These are phyloP conservation scores for Tetraneura akinire DNA, from an alignment of 1,140 invertebrate species.

Conservation along the genomic window DNA sequence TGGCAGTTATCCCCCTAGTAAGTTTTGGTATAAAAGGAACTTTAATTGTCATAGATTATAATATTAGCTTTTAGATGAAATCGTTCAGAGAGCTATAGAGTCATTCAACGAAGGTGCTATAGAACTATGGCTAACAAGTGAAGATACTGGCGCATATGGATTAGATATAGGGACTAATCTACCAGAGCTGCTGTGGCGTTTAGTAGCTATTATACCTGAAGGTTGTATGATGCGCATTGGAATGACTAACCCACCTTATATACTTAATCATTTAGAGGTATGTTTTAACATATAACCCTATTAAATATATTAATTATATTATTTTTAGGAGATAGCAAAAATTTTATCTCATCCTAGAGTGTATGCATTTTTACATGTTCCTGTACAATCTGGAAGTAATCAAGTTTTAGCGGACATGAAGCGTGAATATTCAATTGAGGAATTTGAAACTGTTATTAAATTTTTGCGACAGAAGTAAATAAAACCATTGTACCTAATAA, in stretches of 20 bases:
- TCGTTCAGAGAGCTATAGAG: constrained; percentile 76
- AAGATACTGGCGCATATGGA: constrained; percentile 97
- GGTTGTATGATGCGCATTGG: constrained; percentile 86
- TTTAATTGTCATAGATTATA: neutral
- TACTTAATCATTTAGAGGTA: constrained; percentile 86
- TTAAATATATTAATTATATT: neutral
- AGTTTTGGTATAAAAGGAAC: neutral
- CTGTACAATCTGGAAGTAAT: constrained; percentile 95
- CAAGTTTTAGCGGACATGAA: constrained; percentile 94
- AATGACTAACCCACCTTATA: constrained; percentile 99
- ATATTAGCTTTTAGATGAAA: constrained; percentile 65
- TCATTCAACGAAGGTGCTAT: constrained; percentile 91
- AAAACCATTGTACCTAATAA: neutral
- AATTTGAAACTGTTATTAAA: constrained; percentile 89
- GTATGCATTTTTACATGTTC: constrained; percentile 94
- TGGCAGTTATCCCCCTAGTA: constrained; percentile 82
- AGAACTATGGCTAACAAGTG: constrained; percentile 98
- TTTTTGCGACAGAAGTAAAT: constrained; percentile 73
- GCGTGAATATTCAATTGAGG: constrained; percentile 83
- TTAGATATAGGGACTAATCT: constrained; percentile 87
- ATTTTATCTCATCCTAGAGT: constrained; percentile 88
- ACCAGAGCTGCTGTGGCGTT: constrained; percentile 80
- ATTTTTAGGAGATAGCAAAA: constrained; percentile 75
- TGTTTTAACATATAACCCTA: neutral
- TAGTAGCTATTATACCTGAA: constrained; percentile 89